Evolutionary conservation across 2,888 invertebrate genomes (phyloP), one percentile per base, ranked within the genome.

Genomic region (Gymnocheta viridis): DNA sequence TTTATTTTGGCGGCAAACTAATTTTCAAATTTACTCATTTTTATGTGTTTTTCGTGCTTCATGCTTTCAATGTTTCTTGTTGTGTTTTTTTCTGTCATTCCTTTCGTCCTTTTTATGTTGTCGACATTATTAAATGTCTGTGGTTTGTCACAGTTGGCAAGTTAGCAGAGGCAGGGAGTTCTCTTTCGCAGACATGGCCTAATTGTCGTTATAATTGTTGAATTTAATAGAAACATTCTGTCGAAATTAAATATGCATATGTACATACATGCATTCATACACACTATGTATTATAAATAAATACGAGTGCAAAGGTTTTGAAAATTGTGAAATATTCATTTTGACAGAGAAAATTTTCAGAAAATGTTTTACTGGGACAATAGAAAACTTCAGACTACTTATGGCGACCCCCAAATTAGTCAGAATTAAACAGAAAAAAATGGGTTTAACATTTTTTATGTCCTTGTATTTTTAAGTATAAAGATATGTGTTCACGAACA

Each of bases 1-100:
- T 82, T 70, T 72, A 58, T 70, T 78, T 78, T 82, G 70, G 56
- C 70, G 49, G 56, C 66, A 66, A 77, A 66, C 62, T 47, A 58
- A 66, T 47, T 82, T 76, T 64, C 4, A 70, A 47, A 56, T 56
- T 56, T 64, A 47, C 54, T 64, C 47, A 44, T 67, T 19, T 44
- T 78, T 27, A 27, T 17, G 17, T 38, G n/a, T 66, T 64, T 41
- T 38, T 32, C 58, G 38, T 14, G 9, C 14, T n/a, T 47, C 19
- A 7, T 19, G 58, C 4, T 44, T n/a, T 44, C 29, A 54, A 64
- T 44, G 19, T 2, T 47, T 44, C 2, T 22, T 22, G 3, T 17
- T 17, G 49, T 17, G 14, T 67, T 29, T 70, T 29, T 17, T 54
- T 24, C 14, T 51, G 10, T 38, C 24, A n/a, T 4, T 77, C n/a